Conservation (phyloP, 2,888 invertebrate genomes). For the Cancer borealis region DNA sequence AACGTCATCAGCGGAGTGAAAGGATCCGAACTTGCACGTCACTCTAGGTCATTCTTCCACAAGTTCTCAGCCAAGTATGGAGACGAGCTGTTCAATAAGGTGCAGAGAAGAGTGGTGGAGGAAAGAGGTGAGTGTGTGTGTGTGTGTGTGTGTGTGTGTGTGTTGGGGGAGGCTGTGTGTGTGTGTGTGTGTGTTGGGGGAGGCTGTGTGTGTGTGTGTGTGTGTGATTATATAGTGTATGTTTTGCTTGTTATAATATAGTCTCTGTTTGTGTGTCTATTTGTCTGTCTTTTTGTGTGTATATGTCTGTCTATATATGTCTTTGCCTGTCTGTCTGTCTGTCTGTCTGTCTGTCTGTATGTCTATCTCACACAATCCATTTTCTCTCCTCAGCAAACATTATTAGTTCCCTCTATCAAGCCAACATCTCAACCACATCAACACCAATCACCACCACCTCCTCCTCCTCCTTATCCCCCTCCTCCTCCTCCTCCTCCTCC, state of each 20-base stretch:
- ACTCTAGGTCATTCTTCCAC: neutral
- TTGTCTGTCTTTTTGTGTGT: constrained; percentile 44
- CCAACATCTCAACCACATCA: too few species aligned
- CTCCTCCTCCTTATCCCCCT: neutral
- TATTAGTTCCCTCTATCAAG: neutral
- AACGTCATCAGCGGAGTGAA: neutral
- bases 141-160: neutral
- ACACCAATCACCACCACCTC: too few species aligned
- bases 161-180: neutral
- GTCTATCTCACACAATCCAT: neutral
- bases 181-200: neutral
- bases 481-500: neutral
- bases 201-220: neutral
- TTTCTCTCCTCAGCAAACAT: neutral
- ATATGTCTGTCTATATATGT: constrained; percentile 44
- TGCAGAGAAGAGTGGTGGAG: neutral
- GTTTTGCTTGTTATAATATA: too few species aligned
- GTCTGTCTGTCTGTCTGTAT: constrained; percentile 41
- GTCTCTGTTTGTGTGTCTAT: constrained; percentile 44
- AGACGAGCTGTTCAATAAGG: neutral
- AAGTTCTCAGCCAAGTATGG: neutral
- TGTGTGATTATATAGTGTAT: neutral
- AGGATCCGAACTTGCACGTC: neutral
- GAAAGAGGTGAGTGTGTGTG: neutral
- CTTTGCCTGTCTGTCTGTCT: constrained; percentile 50